phyloP scores from a whole-genome alignment of 2,113 vertebrate species.

The Perca fluviatilis region DNA sequence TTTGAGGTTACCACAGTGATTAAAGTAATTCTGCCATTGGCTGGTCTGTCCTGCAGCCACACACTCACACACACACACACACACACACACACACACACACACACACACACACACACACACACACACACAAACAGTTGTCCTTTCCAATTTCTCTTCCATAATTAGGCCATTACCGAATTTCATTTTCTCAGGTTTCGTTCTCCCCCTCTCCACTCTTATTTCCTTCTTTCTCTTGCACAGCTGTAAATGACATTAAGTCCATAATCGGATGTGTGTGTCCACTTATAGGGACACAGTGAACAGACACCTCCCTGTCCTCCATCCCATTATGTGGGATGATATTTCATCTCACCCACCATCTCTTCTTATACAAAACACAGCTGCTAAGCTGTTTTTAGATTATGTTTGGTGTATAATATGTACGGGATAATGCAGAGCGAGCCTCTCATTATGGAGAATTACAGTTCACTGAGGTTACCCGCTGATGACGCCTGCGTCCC shows the following conservation, averaged over 20 bases:
- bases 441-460: no score
- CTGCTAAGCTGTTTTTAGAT: neutral
- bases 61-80: constrained; percentile 7
- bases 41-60: constrained; percentile 26
- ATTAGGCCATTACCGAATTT: constrained; percentile 54
- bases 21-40: constrained; percentile 39
- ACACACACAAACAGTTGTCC: constrained; percentile 28
- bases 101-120: constrained; percentile 22
- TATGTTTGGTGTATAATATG: neutral
- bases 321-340: constrained; percentile 22
- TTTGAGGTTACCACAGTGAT: constrained; percentile 52
- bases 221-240: neutral
- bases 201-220: neutral
- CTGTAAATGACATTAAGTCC: constrained; percentile 44
- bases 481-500: no score
- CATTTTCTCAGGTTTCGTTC: constrained; percentile 25
- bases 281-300: constrained; percentile 6
- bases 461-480: no score
- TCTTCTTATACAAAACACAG: constrained; percentile 14
- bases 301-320: constrained; percentile 27
- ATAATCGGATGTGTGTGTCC: constrained; percentile 16
- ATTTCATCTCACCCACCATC: constrained; percentile 21
- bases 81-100: constrained; percentile 18
- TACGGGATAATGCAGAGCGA: no score
- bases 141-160: constrained; percentile 31